Evolutionary conservation across 2,113 vertebrate species (phyloP).

Genomic region (Erythrocercus mccallii): DNA sequence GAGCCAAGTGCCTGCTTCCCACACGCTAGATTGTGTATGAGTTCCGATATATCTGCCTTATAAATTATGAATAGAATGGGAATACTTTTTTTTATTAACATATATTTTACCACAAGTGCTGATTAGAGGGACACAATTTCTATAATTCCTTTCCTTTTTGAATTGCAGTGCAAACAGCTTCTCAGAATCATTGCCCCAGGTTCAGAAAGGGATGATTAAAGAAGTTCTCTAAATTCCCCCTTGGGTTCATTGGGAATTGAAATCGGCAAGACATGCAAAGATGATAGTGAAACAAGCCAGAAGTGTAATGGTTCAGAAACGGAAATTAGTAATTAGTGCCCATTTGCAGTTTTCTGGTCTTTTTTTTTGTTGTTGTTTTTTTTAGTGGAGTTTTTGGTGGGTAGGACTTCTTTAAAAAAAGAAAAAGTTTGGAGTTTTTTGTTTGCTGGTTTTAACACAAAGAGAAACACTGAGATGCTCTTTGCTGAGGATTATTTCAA

Average conservation of each 20-base stretch:
- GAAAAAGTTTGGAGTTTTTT: not conserved
- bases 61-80: slow-evolving; percentile 32
- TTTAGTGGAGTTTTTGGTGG: accelerated
- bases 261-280: not conserved
- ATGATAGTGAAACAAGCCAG: not conserved
- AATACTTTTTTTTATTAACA: slow-evolving; percentile 26
- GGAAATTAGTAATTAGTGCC: not conserved
- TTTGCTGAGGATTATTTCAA: not conserved
- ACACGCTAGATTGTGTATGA: not conserved
- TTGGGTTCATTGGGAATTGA: not conserved
- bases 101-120: slow-evolving; percentile 32
- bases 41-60: not conserved
- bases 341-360: not conserved
- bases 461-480: not conserved
- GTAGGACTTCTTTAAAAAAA: not conserved
- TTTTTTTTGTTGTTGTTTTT: not conserved
- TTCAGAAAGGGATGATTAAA: slow-evolving; percentile 30
- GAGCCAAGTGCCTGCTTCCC: not conserved
- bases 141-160: slow-evolving; percentile 16
- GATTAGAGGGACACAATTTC: not conserved
- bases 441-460: not conserved
- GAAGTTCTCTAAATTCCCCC: not conserved
- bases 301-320: not conserved
- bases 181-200: not conserved
- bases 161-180: slow-evolving; percentile 20